Percentiles rank a stretch among this genome's conserved stretches.
These are phyloP conservation scores for Callaeas wilsoni DNA, from an alignment of 2,113 vertebrate species.

Conservation along the genomic window DNA sequence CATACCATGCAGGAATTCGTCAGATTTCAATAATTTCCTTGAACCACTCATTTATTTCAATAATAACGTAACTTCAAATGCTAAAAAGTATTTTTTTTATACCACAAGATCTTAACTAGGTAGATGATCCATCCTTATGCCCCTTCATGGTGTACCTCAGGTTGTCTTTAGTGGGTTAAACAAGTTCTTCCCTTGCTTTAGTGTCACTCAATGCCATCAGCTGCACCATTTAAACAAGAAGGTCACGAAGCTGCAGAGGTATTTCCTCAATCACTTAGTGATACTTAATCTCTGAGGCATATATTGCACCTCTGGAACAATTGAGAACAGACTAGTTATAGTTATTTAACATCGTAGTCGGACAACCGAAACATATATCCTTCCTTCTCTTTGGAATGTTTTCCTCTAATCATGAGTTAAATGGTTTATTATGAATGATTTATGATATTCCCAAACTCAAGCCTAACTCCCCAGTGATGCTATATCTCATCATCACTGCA, in stretches of 20 bases:
- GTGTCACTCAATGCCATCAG: not conserved
- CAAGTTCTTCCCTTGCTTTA: not conserved
- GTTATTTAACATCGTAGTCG: not conserved
- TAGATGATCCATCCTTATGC: not conserved
- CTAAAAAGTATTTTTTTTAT: not conserved
- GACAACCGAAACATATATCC: not conserved
- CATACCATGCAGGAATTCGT: rapidly evolving
- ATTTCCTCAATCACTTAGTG: not conserved
- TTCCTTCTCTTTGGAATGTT: not conserved
- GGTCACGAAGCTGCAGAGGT: not conserved
- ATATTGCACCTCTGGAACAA: not conserved
- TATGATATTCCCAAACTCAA: not conserved
- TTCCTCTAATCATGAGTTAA: not conserved
- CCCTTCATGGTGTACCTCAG: not conserved
- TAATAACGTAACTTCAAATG: not conserved
- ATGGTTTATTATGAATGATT: not conserved
- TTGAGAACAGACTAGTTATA: not conserved
- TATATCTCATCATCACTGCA: not conserved
- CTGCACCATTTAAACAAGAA: not conserved
- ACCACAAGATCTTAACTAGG: not conserved
- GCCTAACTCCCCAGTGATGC: not conserved
- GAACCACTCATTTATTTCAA: not conserved
- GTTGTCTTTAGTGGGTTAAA: not conserved
- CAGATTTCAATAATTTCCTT: not conserved
- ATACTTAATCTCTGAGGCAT: not conserved